Conservation (phyloP, 1,140 invertebrate genomes). For the Drosophila persimilis region DNA sequence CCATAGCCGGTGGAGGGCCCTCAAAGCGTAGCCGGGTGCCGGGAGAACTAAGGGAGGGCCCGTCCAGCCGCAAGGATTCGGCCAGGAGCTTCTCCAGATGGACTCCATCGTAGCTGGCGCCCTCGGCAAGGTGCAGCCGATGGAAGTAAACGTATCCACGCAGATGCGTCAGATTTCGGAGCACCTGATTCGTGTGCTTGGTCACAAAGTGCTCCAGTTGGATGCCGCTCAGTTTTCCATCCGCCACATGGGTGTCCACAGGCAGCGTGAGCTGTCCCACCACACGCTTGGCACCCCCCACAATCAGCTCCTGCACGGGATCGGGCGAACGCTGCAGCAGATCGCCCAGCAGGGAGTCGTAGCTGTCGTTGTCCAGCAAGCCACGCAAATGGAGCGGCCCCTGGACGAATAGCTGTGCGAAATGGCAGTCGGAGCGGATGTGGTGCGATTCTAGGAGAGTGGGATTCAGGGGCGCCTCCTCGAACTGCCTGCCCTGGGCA, state of each 20-base stretch:
- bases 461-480: conserved; percentile 83
- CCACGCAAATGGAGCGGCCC: conserved; percentile 81
- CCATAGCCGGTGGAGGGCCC: conserved; percentile 12
- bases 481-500: conserved; percentile 80
- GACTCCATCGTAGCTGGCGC: conserved; percentile 74
- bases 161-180: conserved; percentile 69
- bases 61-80: conserved; percentile 73
- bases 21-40: conserved; percentile 44
- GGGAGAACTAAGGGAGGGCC: conserved; percentile 9
- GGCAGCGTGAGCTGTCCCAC: conserved; percentile 76
- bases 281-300: conserved; percentile 78
- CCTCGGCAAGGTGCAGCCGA: conserved; percentile 56
- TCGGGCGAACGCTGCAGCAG: conserved; percentile 74
- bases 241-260: conserved; percentile 55
- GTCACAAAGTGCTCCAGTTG: conserved; percentile 82
- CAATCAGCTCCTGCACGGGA: conserved; percentile 57
- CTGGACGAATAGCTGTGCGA: conserved; percentile 82
- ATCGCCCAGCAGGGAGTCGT: conserved; percentile 45
- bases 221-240: conserved; percentile 80
- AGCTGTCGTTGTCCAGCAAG: conserved; percentile 68
- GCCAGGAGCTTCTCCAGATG: conserved; percentile 79
- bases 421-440: conserved; percentile 83
- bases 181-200: conserved; percentile 79
- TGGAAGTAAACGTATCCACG: conserved; percentile 83
- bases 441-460: conserved; percentile 73